phyloP scores from a whole-genome alignment of 92 coral and sea anemone genomes.

The Zoanthus sansibaricus region DNA sequence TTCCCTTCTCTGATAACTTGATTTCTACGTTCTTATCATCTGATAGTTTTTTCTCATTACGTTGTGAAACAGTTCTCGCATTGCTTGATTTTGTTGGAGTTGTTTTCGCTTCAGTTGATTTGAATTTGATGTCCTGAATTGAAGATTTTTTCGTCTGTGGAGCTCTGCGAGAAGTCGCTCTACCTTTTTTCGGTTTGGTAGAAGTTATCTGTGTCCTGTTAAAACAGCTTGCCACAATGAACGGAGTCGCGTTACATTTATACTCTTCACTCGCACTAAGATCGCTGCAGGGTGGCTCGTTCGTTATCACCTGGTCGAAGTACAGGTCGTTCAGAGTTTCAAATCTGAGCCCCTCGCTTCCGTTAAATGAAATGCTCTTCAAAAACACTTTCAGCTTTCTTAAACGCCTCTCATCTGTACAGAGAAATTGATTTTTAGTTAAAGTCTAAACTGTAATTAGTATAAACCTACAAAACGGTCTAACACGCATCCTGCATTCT shows the following conservation, averaged over 20 bases:
- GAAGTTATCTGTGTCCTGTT: slow-evolving; percentile 79
- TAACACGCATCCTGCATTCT: too few species aligned
- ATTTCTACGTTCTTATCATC: background rate
- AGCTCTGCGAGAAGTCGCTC: slow-evolving; percentile 6
- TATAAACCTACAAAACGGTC: too few species aligned
- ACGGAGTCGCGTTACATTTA: slow-evolving; percentile 92
- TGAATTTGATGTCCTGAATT: slow-evolving; percentile 15
- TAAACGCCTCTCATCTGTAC: slow-evolving; percentile 86
- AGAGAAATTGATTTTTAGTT: too few species aligned
- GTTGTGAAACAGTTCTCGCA: slow-evolving; percentile 10
- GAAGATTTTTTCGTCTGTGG: slow-evolving; percentile 21
- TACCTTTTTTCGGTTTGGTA: background rate
- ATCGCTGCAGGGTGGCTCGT: slow-evolving; percentile 87
- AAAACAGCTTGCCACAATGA: slow-evolving; percentile 93
- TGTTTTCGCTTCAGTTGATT: background rate
- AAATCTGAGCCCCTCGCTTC: slow-evolving; percentile 83
- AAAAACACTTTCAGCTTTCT: slow-evolving; percentile 92
- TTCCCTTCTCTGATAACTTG: slow-evolving; percentile 16
- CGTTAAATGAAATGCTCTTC: slow-evolving; percentile 91
- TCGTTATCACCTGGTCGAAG: slow-evolving; percentile 73
- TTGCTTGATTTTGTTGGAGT: slow-evolving; percentile 15
- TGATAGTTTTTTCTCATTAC: background rate
- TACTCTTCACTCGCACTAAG: slow-evolving; percentile 68
- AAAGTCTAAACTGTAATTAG: too few species aligned
- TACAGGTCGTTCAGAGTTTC: slow-evolving; percentile 90